A percentile compares a stretch with the other conserved stretches of the same genome.
Evolutionary conservation across 2,888 invertebrate species (phyloP).

Genomic region (Calephelis perditalis): DNA sequence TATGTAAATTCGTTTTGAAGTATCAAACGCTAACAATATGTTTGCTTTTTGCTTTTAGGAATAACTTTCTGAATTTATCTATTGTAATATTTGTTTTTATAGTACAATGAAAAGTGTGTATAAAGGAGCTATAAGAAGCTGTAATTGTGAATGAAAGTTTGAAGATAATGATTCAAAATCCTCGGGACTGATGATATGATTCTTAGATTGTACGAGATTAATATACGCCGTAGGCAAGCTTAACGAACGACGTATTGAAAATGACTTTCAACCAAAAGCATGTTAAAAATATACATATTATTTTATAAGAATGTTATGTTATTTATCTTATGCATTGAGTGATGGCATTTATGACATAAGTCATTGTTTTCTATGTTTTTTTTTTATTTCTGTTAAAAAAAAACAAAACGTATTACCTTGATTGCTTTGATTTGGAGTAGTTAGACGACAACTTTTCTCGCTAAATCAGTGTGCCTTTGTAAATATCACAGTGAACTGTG

Average conservation of each 20-base stretch:
- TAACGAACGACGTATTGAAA: background rate
- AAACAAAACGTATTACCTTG: background rate
- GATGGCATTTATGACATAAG: slow-evolving; percentile 1
- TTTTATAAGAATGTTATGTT: background rate
- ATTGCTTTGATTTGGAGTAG: background rate
- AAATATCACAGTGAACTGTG: background rate
- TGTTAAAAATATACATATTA: too few species aligned
- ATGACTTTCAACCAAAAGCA: background rate
- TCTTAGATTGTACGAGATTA: background rate
- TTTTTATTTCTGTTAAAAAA: background rate
- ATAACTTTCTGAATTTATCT: too few species aligned
- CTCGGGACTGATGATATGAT: background rate
- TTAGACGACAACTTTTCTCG: background rate
- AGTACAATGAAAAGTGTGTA: too few species aligned
- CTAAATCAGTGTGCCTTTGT: too few species aligned
- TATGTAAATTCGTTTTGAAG: too few species aligned
- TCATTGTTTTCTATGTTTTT: background rate
- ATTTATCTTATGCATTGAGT: background rate
- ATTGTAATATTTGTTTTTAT: too few species aligned
- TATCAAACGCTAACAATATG: too few species aligned
- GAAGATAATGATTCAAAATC: background rate
- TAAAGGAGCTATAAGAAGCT: too few species aligned
- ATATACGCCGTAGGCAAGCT: background rate
- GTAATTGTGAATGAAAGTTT: background rate
- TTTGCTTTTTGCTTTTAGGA: too few species aligned